These are phyloP conservation scores for Elaphurus davidianus DNA, from an alignment of 2,113 vertebrate genomes.

Conservation along the genomic window DNA sequence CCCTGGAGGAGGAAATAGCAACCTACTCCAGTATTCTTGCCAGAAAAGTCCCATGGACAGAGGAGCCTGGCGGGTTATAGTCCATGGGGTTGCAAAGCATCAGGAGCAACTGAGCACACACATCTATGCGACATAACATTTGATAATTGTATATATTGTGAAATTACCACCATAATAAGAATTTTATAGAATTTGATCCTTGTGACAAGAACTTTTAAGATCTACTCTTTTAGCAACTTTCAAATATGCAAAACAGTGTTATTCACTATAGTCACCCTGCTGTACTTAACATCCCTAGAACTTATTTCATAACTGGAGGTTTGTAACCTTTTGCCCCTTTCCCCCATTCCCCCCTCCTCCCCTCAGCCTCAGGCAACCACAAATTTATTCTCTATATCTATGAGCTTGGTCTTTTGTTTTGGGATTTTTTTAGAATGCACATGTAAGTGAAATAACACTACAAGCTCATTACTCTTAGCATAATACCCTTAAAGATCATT, in stretches of 20 bases:
- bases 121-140: neutral
- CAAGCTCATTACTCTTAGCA: neutral
- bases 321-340: neutral
- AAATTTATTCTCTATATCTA: neutral
- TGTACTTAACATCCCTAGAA: neutral
- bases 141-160: neutral
- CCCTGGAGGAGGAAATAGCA: neutral
- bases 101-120: neutral
- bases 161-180: neutral
- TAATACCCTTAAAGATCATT: neutral
- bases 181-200: neutral
- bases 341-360: neutral
- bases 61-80: neutral
- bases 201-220: neutral
- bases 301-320: neutral
- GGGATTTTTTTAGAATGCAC: neutral
- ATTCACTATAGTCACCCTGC: neutral
- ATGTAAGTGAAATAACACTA: neutral
- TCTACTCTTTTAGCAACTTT: neutral
- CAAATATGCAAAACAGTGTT: neutral
- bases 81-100: neutral
- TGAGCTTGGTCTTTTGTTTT: neutral
- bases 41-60: neutral
- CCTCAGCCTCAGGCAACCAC: neutral
- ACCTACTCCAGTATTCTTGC: neutral